Percentiles rank a stretch among this genome's conserved stretches.
Evolutionary conservation across 2,113 vertebrate species (phyloP).

Genomic region (Pachypanchax playfairii): DNA sequence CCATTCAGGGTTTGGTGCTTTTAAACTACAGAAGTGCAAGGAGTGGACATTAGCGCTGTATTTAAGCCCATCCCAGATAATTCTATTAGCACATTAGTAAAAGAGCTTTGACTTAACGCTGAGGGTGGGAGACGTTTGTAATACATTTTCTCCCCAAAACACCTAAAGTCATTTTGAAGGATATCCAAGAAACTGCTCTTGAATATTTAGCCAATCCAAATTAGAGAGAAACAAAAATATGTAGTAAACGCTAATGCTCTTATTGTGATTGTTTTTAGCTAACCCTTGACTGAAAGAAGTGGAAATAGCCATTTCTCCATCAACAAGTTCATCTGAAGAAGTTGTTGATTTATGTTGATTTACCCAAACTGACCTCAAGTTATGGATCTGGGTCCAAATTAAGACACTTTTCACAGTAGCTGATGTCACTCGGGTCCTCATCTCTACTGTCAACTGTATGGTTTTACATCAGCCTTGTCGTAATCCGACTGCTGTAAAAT

Average conservation of each 20-base stretch:
- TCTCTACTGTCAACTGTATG: no score
- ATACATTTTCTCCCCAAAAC: slow-evolving; percentile 29
- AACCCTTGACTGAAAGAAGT: no score
- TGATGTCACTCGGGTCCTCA: no score
- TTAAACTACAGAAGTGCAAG: slow-evolving; percentile 57
- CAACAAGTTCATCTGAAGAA: no score
- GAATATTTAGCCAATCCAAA: neutral
- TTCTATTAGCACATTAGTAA: slow-evolving; percentile 67
- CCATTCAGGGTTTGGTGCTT: slow-evolving; percentile 41
- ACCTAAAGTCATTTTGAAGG: slow-evolving; percentile 18
- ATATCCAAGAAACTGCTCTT: slow-evolving; percentile 4
- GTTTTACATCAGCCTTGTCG: no score
- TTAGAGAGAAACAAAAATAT: neutral
- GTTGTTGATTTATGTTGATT: no score
- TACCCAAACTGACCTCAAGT: no score
- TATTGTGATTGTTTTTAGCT: neutral
- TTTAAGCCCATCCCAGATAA: slow-evolving; percentile 58
- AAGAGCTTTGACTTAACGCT: slow-evolving; percentile 64
- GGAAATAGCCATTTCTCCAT: no score
- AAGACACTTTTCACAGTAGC: no score
- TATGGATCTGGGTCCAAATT: no score
- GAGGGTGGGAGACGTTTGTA: slow-evolving; percentile 49
- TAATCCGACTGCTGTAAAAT: no score
- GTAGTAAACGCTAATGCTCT: neutral
- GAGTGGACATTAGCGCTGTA: slow-evolving; percentile 48